Conservation (phyloP, 2,797 vertebrate species). For the Falco biarmicus region DNA sequence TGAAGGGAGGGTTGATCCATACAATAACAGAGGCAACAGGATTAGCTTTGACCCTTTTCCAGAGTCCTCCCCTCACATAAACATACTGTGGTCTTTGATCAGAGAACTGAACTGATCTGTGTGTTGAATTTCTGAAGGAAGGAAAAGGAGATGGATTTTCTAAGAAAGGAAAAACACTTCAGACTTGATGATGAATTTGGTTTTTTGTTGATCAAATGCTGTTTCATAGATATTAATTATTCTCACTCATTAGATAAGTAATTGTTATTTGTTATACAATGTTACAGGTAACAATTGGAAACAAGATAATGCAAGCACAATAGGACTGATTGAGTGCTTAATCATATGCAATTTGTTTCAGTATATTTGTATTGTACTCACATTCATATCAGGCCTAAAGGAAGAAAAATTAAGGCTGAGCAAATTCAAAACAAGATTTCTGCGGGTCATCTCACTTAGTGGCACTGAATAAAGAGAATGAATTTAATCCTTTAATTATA, state of each 20-base stretch:
- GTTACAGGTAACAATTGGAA: neutral
- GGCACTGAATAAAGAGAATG: neutral
- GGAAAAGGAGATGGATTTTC: neutral
- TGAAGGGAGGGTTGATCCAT: neutral
- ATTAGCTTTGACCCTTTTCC: neutral
- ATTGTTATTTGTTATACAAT: neutral
- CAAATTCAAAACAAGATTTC: neutral
- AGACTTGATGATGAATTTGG: neutral
- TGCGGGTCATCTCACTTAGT: neutral
- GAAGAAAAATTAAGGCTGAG: neutral
- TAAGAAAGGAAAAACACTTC: neutral
- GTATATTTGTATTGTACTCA: neutral
- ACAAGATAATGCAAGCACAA: neutral
- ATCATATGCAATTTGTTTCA: neutral
- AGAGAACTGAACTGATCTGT: neutral
- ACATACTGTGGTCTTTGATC: neutral
- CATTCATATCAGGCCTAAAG: neutral
- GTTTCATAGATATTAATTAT: neutral
- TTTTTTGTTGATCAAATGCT: neutral
- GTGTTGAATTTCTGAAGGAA: neutral
- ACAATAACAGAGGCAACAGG: neutral
- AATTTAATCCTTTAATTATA: neutral
- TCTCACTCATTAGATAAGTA: neutral
- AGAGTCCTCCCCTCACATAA: neutral
- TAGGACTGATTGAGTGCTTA: neutral